Base-by-base conservation (phyloP, 2,113 vertebrate species). In the Pterophyllum scalare region DNA sequence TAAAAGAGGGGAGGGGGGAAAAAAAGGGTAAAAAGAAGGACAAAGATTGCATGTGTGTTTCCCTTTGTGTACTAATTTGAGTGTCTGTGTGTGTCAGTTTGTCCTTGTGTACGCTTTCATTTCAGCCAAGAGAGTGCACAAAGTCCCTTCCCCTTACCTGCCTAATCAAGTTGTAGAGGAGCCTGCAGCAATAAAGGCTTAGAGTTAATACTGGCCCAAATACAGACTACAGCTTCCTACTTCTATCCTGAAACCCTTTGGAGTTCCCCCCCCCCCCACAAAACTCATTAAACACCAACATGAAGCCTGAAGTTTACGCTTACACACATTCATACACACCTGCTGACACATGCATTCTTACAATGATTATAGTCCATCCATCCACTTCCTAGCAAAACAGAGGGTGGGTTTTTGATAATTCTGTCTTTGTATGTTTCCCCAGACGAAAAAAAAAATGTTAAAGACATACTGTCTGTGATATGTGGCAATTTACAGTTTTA, bases 241-340 rank as follows among this genome's bases (percentile, higher is more conserved):
- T 88, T 81, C 38, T 84, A 83, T 91, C 64, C 88, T 3, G 12
- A 72, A 86, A 87, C 81, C 70, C 77, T 79, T 78, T 70, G 81
- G 76, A 91, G 79, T 81, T 79, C 43, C 76, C 82, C 86, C 43
- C 76, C 82, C 86, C 75, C 84, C 78, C 49, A 67, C 78, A 87
- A 89, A 87, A 82, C 81, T 87, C 84, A 88, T 91, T 91, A 89
- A 90, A 92, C 60, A 70, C 74, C 76, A 33, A 89, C 87, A 85
- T 24, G 26, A 58, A 83, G 65, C 79, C 83, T 77, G n/a, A 78
- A 88, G 74, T 75, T 52, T 38, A 80, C 11, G 17, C 52, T 52
- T 72, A 35, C 72, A 82, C 74, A 82, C 43, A 60, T 15, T 35
- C 7, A 77, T 3, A 83, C 83, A 92, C 88, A 90, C 85, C 85